A percentile compares a stretch with the other conserved stretches of the same genome.
These are phyloP conservation scores for Montipora cactus DNA, from an alignment of 64 coral and sea anemone genomes.

Conservation along the genomic window DNA sequence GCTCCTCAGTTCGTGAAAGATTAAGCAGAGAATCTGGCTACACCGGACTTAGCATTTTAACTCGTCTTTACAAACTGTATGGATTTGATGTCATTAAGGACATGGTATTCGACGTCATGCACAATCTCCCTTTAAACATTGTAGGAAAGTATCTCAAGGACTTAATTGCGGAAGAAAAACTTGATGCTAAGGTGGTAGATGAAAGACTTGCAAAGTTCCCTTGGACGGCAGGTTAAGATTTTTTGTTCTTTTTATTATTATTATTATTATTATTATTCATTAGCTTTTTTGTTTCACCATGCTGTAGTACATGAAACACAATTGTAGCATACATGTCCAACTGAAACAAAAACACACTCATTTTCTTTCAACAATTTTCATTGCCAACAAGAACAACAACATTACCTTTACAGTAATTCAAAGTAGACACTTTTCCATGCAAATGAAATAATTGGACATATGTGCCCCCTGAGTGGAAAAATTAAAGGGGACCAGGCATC, in stretches of 20 bases:
- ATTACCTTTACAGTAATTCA: neutral
- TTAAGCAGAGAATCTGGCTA: constrained; percentile 37
- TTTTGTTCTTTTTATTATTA: neutral
- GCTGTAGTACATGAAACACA: neutral
- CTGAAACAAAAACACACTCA: neutral
- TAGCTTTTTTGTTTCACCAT: neutral
- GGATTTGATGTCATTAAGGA: constrained; percentile 53
- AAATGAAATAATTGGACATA: neutral
- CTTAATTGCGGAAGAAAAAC: neutral
- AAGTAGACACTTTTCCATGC: neutral
- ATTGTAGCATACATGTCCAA: neutral
- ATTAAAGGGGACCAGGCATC: too few species aligned
- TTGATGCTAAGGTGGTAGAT: neutral
- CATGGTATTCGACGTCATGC: constrained; percentile 25
- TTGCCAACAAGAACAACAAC: neutral
- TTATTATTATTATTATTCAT: too few species aligned
- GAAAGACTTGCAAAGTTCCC: neutral
- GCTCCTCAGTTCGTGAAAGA: neutral
- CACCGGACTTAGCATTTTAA: constrained; percentile 39
- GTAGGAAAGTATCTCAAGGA: neutral
- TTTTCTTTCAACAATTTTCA: neutral
- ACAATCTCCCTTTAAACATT: constrained; percentile 56
- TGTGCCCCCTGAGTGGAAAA: too few species aligned
- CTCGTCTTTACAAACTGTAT: constrained; percentile 47
- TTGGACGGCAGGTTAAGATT: neutral